Evolutionary conservation across 2,888 invertebrate genomes (phyloP).

Genomic region (Luperina testacea): DNA sequence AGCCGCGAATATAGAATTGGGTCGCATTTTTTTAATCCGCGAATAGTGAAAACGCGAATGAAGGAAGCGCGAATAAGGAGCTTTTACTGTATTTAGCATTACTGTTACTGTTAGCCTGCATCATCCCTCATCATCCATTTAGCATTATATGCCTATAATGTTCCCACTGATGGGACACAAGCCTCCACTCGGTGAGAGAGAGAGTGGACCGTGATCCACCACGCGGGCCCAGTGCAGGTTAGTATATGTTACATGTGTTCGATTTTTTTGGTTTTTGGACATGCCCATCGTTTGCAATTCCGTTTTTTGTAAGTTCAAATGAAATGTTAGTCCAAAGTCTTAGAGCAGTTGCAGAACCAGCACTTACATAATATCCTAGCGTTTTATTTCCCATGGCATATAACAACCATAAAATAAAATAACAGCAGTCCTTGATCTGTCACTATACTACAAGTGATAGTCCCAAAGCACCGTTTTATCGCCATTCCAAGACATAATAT

Average conservation of each 20-base stretch:
- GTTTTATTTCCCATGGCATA: conserved; percentile 45
- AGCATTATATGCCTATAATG: too few relatives aligned
- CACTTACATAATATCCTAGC: too few relatives aligned
- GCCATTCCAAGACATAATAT: conserved; percentile 46
- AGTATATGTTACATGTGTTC: neutral
- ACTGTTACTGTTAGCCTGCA: too few relatives aligned
- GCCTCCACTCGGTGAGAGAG: neutral
- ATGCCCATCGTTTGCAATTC: too few relatives aligned
- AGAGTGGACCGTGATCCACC: too few relatives aligned
- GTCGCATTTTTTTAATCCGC: too few relatives aligned
- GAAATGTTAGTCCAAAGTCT: neutral
- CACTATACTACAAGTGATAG: conserved; percentile 42
- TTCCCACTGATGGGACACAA: neutral
- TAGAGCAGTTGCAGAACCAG: neutral
- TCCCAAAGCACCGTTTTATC: conserved; percentile 38
- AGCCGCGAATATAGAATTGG: too few relatives aligned
- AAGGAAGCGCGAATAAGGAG: too few relatives aligned
- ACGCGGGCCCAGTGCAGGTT: neutral
- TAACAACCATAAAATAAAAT: conserved; percentile 23
- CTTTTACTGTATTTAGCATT: conserved; percentile 1
- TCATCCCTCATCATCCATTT: too few relatives aligned
- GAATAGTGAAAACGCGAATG: too few relatives aligned
- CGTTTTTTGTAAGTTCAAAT: neutral
- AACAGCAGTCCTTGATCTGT: conserved; percentile 54
- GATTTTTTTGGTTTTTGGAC: neutral